phyloP scores from a whole-genome alignment of 2,888 invertebrate species.

The Callinectes sapidus region DNA sequence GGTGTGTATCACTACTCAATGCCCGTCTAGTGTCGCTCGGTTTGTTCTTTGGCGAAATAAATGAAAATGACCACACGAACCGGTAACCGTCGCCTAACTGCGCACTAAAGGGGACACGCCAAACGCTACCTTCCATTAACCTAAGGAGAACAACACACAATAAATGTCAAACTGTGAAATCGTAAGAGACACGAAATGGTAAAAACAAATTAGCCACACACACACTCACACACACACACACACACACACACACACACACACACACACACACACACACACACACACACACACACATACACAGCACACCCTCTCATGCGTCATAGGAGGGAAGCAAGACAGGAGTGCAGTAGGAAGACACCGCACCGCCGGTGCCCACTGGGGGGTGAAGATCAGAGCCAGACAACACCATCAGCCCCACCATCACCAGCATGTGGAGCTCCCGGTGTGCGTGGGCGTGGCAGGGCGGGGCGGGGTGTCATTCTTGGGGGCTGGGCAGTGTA shows the following conservation, averaged over 20 bases:
- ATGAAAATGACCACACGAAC: neutral
- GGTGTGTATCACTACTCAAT: neutral
- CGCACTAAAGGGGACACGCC: neutral
- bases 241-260: too few species aligned
- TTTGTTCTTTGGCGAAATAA: neutral
- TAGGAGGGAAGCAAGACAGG: neutral
- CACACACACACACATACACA: too few species aligned
- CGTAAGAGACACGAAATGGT: neutral
- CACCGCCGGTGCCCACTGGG: neutral
- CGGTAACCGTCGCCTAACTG: neutral
- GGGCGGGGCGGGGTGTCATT: neutral
- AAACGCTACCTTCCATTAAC: neutral
- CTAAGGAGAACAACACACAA: neutral
- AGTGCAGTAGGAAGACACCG: neutral
- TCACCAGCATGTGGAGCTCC: neutral
- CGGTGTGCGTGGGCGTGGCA: slow-evolving; percentile 27
- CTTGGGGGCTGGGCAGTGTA: neutral
- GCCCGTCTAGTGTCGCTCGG: neutral
- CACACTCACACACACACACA: neutral
- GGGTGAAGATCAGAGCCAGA: slow-evolving; percentile 23
- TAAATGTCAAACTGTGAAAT: slow-evolving; percentile 4
- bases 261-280: too few species aligned
- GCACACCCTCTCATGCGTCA: neutral
- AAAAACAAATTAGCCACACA: neutral
- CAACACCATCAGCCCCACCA: neutral